phyloP scores from a whole-genome alignment of 92 coral and sea anemone genomes.

The Parazoanthus darwini region DNA sequence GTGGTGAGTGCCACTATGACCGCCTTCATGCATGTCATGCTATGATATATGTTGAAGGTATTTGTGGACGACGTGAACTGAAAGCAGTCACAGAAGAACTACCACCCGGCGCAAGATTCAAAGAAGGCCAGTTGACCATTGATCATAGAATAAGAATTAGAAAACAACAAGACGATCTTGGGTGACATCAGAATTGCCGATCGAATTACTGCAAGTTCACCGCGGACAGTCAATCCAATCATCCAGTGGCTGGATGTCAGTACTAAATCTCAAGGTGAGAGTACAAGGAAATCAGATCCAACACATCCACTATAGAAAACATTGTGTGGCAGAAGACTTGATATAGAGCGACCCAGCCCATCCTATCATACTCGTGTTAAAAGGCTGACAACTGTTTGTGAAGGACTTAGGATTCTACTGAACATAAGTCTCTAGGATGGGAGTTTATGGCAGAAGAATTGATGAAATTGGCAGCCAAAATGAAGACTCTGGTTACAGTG shows the following conservation, averaged over 20 bases:
- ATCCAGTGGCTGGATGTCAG: slow-evolving; percentile 24
- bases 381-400: slow-evolving; percentile 3
- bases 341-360: slow-evolving; percentile 10
- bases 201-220: slow-evolving; percentile 15
- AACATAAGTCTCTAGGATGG: slow-evolving; percentile 12
- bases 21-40: not conserved
- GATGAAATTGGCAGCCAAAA: no score
- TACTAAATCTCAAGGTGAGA: slow-evolving; percentile 7
- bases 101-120: not conserved
- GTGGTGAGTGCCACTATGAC: not conserved
- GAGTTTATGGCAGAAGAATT: not conserved
- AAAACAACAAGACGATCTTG: not conserved
- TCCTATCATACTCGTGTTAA: slow-evolving; percentile 2
- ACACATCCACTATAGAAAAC: slow-evolving; percentile 15
- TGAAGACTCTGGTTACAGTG: no score
- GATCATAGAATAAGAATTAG: not conserved
- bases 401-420: not conserved
- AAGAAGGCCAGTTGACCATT: not conserved
- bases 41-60: not conserved
- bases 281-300: slow-evolving; percentile 1
- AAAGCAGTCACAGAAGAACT: not conserved
- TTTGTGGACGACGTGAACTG: not conserved
- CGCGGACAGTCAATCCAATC: slow-evolving; percentile 2
- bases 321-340: not conserved
- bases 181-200: slow-evolving; percentile 3